Percentiles rank a stretch among this genome's conserved stretches.
Evolutionary conservation across 2,113 vertebrate species (phyloP).

Genomic region (Periophthalmodon schlosseri): DNA sequence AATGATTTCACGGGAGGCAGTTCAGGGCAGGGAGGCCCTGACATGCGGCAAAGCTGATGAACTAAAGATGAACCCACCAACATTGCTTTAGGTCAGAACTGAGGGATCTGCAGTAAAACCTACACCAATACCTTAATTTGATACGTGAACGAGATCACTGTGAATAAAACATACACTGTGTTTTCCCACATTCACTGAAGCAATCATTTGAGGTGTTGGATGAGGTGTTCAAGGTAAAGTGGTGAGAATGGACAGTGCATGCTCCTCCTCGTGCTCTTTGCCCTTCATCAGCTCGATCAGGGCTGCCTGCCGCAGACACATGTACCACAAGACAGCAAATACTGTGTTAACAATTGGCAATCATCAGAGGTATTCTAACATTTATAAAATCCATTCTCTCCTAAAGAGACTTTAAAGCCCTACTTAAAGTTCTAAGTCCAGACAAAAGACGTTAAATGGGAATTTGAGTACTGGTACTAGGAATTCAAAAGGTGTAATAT

Average conservation of each 20-base stretch:
- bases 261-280: constrained; percentile 77
- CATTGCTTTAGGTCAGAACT: constrained; percentile 69
- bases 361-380: neutral
- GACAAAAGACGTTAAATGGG: too few relatives aligned
- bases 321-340: neutral
- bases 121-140: constrained; percentile 50
- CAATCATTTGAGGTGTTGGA: constrained; percentile 78
- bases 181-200: constrained; percentile 77
- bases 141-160: neutral
- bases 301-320: constrained; percentile 66
- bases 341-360: neutral
- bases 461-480: too few relatives aligned
- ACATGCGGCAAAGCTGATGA: constrained; percentile 77
- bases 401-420: too few relatives aligned
- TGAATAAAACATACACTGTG: neutral
- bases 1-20: constrained; percentile 77
- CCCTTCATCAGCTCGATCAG: constrained; percentile 77
- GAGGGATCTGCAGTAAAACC: constrained; percentile 75
- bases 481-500: too few relatives aligned
- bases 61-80: constrained; percentile 80
- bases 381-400: neutral
- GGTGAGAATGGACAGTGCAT: constrained; percentile 74
- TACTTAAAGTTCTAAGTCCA: too few relatives aligned
- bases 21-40: constrained; percentile 60
- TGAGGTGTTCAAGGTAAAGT: constrained; percentile 79